Evolutionary conservation across 2,888 invertebrate genomes (phyloP), one percentile per base, ranked within the genome.

Genomic region (Ephialtes manifestator): DNA sequence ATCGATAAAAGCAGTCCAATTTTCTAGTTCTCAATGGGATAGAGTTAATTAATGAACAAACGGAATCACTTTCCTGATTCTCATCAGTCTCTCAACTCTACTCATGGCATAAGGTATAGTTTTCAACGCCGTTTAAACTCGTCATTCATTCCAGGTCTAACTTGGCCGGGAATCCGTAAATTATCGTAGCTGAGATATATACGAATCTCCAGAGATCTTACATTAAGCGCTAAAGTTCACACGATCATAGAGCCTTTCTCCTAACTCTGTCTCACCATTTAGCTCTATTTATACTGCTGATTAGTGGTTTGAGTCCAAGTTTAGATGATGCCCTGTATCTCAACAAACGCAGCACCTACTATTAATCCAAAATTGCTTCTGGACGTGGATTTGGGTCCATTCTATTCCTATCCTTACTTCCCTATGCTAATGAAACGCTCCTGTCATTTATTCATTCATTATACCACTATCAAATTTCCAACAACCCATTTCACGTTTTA

Each of bases 121-220:
- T 51, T 72, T 46, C 35, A 35, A 35, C 35, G 35, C 8, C 35
- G 8, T 35, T 35, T 7, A 35, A 35, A 35, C 35, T 35, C 8
- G 35, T 4, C 35, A 4, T 4, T 4, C 4, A 4, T 0, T 4
- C 35, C 5, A 7, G 5, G 1, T 8, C 35, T 35, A 35, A 35
- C 35, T 35, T 35, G 8, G 8, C 2, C 35, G 8, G 4, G 35
- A 7, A 8, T 28, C 39, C 20, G 58, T 58, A 58, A 68, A 55
- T 28, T 58, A 43, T 60, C 46, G 3, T 28, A 70, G 68, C 68
- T 24, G 46, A 10, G 58, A 68, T 31, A 68, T 31, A 70, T 58
- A 58, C 46, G 68, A 78, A 78, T 78, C 68, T 68, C 68, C 46
- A 11, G 39, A 18, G 55, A 68, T 77, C 77, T 55, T 24, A 35